Evolutionary conservation across 64 coral and sea anemone species (phyloP), one percentile per base, ranked within the genome.

Genomic region (Catalaphyllia jardinei): DNA sequence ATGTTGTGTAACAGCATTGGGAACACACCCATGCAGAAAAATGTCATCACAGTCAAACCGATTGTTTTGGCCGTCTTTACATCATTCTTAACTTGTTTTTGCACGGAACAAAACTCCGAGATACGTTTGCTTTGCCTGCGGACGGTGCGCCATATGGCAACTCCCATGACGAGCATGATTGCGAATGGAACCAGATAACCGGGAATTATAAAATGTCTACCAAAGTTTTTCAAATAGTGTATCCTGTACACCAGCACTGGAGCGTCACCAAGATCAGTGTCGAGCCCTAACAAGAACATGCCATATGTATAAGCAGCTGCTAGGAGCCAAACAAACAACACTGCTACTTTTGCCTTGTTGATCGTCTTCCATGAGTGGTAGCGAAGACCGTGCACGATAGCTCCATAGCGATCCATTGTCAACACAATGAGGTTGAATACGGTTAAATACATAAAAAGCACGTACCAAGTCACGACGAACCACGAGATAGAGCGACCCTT

Each of bases 391-490:
- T 91, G 93, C 11, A 86, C 83, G 17, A 94, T 86, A 19, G 93
- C 93, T 57, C 88, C 93, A 81, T 79, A 94, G 54, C 93, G 93
- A 67, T 94, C 93, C 82, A 94, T 77, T 84, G 90, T 91, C 17
- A 94, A 81, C 57, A 87, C 93, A 0, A 86, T 89, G 4, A 94
- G 82, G 28, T 89, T 80, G 12, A 87, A 73, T 16, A 91, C 93
- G 1, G 92, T 94, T 14, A 94, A 74, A 46, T 89, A 85, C 92
- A 94, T 94, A n/a, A 89, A 89, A 4, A 94, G 29, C 1, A 94
- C 92, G 65, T 94, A 94, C 71, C 67, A 84, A 20, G 80, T 35
- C 8, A 94, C 87, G 5, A 89, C 59, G 33, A 94, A 76, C 92
- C 92, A 94, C 4, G 92, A 94, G 19, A 31, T 54, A 12, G 28